Evolutionary conservation across 2,113 vertebrate genomes (phyloP).

Genomic region (Marmota monax): DNA sequence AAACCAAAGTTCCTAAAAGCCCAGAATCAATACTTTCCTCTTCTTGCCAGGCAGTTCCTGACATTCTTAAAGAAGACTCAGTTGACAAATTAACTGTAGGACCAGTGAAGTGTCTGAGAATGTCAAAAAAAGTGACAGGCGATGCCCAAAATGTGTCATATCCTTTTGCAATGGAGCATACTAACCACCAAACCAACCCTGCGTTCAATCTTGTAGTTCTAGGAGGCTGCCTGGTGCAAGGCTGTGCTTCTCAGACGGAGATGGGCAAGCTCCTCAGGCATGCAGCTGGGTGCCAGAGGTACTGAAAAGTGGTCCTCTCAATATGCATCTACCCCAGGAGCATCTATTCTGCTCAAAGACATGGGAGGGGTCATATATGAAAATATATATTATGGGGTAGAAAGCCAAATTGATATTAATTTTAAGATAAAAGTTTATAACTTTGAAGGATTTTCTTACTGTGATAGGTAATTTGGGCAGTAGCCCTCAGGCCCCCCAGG

Average conservation of each 20-base stretch:
- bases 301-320: background rate
- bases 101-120: background rate
- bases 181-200: background rate
- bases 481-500: background rate
- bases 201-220: background rate
- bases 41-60: background rate
- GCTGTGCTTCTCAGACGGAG: background rate
- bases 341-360: background rate
- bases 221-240: background rate
- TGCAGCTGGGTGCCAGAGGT: background rate
- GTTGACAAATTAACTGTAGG: constrained; percentile 15
- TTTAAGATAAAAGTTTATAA: constrained; percentile 46
- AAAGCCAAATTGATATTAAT: constrained; percentile 28
- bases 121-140: constrained; percentile 48
- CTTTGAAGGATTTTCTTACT: background rate
- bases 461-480: background rate
- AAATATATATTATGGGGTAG: background rate
- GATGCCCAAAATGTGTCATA: constrained; percentile 59
- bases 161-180: background rate
- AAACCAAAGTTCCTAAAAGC: background rate
- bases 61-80: background rate
- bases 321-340: background rate
- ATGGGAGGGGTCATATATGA: background rate
- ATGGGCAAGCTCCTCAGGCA: background rate
- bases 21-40: background rate